Evolutionary conservation across 2,113 vertebrate genomes (phyloP).

Genomic region (Sylvilagus bachmani): DNA sequence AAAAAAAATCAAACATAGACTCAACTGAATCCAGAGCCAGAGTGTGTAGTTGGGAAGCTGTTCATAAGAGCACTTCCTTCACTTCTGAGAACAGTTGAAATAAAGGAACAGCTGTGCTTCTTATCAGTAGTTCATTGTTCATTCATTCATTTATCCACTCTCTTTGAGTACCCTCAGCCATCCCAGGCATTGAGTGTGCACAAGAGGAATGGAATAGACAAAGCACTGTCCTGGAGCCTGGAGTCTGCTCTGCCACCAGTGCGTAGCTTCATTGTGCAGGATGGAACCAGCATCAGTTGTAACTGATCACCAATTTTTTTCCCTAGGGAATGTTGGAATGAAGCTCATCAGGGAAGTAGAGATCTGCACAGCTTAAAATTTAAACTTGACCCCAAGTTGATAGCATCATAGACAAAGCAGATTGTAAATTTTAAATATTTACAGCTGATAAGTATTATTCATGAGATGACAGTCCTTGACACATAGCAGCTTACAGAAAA

Average conservation of each 20-base stretch:
- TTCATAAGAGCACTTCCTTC: neutral
- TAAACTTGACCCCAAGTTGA: conserved; percentile 69
- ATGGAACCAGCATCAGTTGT: conserved; percentile 17
- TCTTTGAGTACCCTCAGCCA: neutral
- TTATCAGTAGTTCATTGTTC: neutral
- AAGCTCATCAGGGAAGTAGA: conserved; percentile 40
- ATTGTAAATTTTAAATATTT: conserved; percentile 82
- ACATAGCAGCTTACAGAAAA: conserved; percentile 58
- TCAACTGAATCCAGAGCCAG: neutral
- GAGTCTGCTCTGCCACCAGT: neutral
- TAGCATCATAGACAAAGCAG: conserved; percentile 43
- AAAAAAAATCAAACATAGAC: neutral
- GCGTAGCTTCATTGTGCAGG: conserved; percentile 48
- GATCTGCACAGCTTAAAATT: conserved; percentile 37
- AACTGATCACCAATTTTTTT: conserved; percentile 53
- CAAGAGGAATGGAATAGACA: neutral
- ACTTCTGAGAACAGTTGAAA: conserved; percentile 6
- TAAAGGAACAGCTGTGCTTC: neutral
- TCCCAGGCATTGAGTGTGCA: neutral
- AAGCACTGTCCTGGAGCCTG: neutral
- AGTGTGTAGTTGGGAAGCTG: neutral
- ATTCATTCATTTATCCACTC: neutral
- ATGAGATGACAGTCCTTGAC: conserved; percentile 63
- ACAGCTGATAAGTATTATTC: conserved; percentile 62
- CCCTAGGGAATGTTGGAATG: conserved; percentile 43